These are phyloP conservation scores for Mycteria americana DNA, from an alignment of 2,797 vertebrate species.

Conservation along the genomic window DNA sequence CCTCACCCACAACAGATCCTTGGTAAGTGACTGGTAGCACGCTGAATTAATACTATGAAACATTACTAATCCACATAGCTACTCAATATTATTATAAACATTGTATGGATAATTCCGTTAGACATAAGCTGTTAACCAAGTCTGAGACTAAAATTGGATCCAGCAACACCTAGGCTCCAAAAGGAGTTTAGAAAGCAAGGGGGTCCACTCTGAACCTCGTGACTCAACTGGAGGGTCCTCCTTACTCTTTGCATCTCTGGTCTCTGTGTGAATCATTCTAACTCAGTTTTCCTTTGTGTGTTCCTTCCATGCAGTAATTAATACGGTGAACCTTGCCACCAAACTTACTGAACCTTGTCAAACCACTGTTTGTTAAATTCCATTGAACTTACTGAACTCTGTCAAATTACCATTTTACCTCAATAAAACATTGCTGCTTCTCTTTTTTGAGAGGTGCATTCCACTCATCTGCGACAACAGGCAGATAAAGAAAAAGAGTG, in stretches of 20 bases:
- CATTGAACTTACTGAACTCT: neutral
- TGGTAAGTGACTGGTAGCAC: neutral
- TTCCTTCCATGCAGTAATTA: neutral
- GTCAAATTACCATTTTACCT: neutral
- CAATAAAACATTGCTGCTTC: neutral
- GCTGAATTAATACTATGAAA: neutral
- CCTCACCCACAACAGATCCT: fast-evolving
- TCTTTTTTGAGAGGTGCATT: neutral
- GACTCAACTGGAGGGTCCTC: neutral
- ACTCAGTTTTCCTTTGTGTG: neutral
- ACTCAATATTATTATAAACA: neutral
- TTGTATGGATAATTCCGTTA: neutral
- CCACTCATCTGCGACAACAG: fast-evolving
- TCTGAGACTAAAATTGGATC: neutral
- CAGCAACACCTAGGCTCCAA: neutral
- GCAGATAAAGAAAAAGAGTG: neutral
- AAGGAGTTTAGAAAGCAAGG: neutral
- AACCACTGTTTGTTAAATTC: neutral
- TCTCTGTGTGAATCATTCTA: neutral
- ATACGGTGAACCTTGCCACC: neutral
- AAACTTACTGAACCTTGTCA: neutral
- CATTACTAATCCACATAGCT: neutral
- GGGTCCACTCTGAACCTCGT: neutral
- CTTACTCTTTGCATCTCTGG: fast-evolving
- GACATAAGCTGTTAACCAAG: neutral